These are phyloP conservation scores for Zaprionus africanus DNA, from an alignment of 1,140 invertebrate genomes.

Conservation along the genomic window DNA sequence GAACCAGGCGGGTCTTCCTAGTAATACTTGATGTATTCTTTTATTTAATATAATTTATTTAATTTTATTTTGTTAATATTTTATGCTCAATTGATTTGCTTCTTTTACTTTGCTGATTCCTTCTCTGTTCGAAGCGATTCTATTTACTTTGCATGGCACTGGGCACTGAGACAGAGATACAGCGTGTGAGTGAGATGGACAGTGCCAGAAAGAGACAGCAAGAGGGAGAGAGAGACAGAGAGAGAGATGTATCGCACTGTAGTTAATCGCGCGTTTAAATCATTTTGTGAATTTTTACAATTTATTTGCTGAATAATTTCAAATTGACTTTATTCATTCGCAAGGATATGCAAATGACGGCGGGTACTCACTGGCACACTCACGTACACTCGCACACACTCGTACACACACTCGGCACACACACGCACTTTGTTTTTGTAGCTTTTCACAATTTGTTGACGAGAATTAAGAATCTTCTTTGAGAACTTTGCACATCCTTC, in stretches of 20 bases:
- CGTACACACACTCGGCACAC: constrained; percentile 24
- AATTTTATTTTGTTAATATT: constrained; percentile 36
- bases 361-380: constrained; percentile 45
- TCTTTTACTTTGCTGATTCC: background rate
- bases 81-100: constrained; percentile 25
- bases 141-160: constrained; percentile 43
- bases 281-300: constrained; percentile 32
- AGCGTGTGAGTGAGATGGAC: background rate
- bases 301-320: constrained; percentile 21
- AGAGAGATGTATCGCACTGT: background rate
- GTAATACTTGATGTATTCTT: background rate
- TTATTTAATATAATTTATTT: constrained; percentile 1
- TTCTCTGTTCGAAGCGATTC: constrained; percentile 54
- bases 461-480: constrained; percentile 24
- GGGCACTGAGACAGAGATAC: constrained; percentile 2
- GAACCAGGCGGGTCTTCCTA: background rate
- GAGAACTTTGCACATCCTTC: constrained; percentile 50
- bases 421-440: constrained; percentile 7
- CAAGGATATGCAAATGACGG: constrained; percentile 74
- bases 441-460: constrained; percentile 49
- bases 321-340: constrained; percentile 40
- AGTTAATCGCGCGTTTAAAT: constrained; percentile 14
- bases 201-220: background rate
- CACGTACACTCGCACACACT: constrained; percentile 42
- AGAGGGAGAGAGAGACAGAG: background rate